Base-by-base conservation (phyloP, 2,797 vertebrate species). In the Gorsachius magnificus region DNA sequence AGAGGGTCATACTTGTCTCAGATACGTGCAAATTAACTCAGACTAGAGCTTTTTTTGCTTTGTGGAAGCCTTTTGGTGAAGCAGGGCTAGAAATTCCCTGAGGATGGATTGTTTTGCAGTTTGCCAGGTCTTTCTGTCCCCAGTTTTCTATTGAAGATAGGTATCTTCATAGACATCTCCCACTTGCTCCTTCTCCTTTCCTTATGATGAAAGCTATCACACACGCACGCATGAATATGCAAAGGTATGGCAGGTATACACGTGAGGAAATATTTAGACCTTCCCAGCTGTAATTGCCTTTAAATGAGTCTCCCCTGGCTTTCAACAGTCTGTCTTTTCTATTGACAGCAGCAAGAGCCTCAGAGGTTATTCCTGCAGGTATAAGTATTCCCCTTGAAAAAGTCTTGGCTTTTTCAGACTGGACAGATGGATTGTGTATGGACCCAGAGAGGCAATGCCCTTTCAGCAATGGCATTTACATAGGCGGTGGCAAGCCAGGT, bases 291-390 rank as follows among this genome's bases (percentile, higher is more conserved):
- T n/a, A 69, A 18, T 2, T 84, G 24, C 13, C 16, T 50, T 78
- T 64, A 48, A 80, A 2, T 7, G 14, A 61, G 2, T 38, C 4
- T 71, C 35, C 7, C 29, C 18, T 79, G 46, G 26, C 11, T 75
- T 91, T 61, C 24, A 68, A 9, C 11, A 20, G 4, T 50, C 86
- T 36, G 36, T 71, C 5, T 71, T 68, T 75, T 63, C 24, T 7
- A 16, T 2, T 38, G 48, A 29, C 11, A 1, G 0, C 7, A 48
- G 6, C 0, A 1, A 72, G 29, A 81, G 5, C 11, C 41, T 57
- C 16, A 11, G 46, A 26, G 7, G 15, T 66, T 76, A 43, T 29
- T 9, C 38, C 63, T 82, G 54, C 29, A 72, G 54, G 29, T 31
- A 41, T 12, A 72, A 74, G 54, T 17, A 65, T 29, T 90, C 15